Evolutionary conservation across 2,888 invertebrate species (phyloP), one percentile per base, ranked within the genome.

Genomic region (Apantesis nais): DNA sequence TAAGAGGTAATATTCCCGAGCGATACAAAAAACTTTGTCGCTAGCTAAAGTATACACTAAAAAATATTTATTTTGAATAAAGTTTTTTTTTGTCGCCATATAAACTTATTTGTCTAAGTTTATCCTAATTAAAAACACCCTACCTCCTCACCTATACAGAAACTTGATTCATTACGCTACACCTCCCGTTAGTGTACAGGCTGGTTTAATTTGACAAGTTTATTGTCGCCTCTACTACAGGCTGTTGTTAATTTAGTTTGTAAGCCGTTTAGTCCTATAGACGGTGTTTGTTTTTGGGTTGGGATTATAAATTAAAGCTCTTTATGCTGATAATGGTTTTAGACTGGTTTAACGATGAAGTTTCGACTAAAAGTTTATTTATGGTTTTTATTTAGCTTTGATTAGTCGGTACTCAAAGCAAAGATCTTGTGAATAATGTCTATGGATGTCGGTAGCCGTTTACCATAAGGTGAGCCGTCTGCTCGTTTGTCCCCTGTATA

Each of bases 151-250:
- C 12, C 70, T 70, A 70, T 25, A 62, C 63, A 55, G 55, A 62
- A 71, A 68, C 67, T 68, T 71, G 64, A 64, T 67, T 64, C 67
- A 71, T 71, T 68, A 67, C 25, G 25, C 61, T 66, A 44, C 55
- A 71, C 63, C 63, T 48, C 39, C 34, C 44, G 52, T 66, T 55
- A 41, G 60, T 52, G 41, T 66, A 72, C 70, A 72, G 37, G 55
- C 58, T 71, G 68, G 71, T 75, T 75, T 72, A 72, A 64, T 75
- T 74, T 66, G 55, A 71, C 62, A 74, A 74, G 25, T 75, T 72
- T 70, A 78, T 67, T 55, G 52, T 71, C 62, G 61, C 64, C 62
- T 65, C 52, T 39, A 22, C 65, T 72, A 71, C 67, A 62, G 55
- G 68, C 25, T 22, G 58, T 44, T 68, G 66, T 67, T 68, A 66